Base-by-base conservation (phyloP, 2,797 vertebrate genomes). In the Novumbra hubbsi region DNA sequence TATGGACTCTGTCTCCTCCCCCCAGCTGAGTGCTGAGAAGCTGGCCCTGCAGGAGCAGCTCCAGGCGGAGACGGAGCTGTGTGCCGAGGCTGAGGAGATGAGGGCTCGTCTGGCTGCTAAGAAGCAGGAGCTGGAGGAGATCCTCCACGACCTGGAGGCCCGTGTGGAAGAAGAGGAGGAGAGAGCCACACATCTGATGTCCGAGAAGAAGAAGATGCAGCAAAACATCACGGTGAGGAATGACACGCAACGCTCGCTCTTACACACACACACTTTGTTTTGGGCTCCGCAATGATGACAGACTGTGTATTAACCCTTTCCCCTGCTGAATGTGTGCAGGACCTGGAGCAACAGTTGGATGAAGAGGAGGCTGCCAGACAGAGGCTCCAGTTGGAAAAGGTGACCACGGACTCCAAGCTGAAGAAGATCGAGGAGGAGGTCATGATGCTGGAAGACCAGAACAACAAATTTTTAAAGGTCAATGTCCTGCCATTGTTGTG, bases 81-180 rank as follows among this genome's bases (percentile, higher is more conserved):
- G 96, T 4, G 96, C 97, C 0, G 98, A 99, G 85, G 97, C 98
- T 0, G 98, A 99, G 84, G 98, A 99, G 92, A 98, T 99, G 89
- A 94, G 98, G 77, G 91, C 95, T 70, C 96, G 98, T 12, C 92
- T 99, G 71, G 94, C 97, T 0, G 94, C 96, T 65, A 97, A 93
- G 89, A 99, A 99, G 82, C 98, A 99, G 86, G 98, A 99, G 79
- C 90, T 99, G 72, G 98, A 99, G 87, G 98, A 99, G 86, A 98
- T 99, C 75, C 95, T 98, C 73, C 98, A 99, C 0, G 98, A 99
- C 85, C 90, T 99, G 75, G 98, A 99, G 90, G 95, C 97, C 32
- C 94, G 98, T 0, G 95, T 99, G 68, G 98, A 99, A 86, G 98
- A 99, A 74, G 98, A 99, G 79, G 98, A 99, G 72, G 98, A 99